Conservation (phyloP, 2,113 vertebrate genomes). For the Cephalopterus ornatus region DNA sequence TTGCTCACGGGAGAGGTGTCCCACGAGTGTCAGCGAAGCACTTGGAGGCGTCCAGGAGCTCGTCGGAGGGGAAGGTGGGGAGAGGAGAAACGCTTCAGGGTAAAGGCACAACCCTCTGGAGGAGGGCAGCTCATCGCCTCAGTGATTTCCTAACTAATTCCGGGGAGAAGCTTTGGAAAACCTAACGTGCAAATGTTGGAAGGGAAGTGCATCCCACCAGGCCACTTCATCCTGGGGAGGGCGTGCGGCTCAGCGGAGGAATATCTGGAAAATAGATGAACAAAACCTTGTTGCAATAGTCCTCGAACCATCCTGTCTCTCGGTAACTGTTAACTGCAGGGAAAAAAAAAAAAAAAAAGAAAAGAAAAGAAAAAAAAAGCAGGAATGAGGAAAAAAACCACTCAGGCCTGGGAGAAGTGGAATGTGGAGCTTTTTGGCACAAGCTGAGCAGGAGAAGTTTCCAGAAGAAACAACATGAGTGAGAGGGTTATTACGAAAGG, state of each 20-base stretch:
- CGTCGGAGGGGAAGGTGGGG: not conserved
- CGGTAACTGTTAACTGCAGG: not conserved
- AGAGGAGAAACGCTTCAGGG: not conserved
- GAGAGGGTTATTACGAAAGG: conserved; percentile 41
- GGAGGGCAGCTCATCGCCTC: not conserved
- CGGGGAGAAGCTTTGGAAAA: not conserved
- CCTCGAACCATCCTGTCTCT: not conserved
- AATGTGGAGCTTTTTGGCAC: not conserved
- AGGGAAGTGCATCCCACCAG: not conserved
- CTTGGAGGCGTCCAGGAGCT: not conserved
- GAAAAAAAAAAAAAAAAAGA: not conserved
- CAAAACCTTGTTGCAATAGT: not conserved
- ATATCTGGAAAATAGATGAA: not conserved
- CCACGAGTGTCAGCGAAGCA: accelerated
- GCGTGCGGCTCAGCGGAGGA: not conserved
- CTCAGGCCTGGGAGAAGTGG: not conserved
- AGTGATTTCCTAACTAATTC: not conserved
- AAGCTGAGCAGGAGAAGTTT: not conserved
- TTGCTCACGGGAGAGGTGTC: not conserved
- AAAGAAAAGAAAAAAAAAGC: not conserved
- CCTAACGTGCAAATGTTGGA: not conserved
- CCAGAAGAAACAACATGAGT: conserved; percentile 40
- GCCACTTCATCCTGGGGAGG: not conserved
- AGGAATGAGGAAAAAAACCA: not conserved
- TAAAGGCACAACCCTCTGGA: accelerated